Conservation (phyloP, 2,797 vertebrate species). For the Urophycis tenuis region DNA sequence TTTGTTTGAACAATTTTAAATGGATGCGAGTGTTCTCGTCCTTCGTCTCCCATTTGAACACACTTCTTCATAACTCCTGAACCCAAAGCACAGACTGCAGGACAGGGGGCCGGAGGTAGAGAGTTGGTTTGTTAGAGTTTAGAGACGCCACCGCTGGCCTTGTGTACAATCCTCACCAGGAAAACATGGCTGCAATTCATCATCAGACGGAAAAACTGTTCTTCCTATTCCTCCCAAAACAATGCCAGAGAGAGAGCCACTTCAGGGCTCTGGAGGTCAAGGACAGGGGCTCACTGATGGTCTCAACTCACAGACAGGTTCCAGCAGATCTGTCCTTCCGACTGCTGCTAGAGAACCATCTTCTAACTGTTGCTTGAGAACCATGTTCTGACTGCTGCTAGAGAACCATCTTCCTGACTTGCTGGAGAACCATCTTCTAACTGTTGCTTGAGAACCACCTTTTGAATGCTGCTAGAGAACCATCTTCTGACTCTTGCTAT, state of each 20-base stretch:
- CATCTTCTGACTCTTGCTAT: no score
- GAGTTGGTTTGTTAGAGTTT: not conserved
- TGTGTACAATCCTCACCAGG: not conserved
- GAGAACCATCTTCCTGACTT: no score
- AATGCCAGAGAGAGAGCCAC: not conserved
- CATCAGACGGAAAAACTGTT: not conserved
- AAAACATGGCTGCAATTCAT: not conserved
- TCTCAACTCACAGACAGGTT: not conserved
- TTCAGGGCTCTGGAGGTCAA: not conserved
- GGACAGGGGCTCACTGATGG: not conserved
- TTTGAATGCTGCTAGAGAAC: no score
- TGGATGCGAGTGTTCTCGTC: slow-evolving; percentile 15
- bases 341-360: not conserved
- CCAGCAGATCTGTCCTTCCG: not conserved
- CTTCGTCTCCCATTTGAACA: not conserved
- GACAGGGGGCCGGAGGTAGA: not conserved
- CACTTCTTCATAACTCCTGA: not conserved
- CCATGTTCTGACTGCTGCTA: not conserved
- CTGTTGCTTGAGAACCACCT: no score
- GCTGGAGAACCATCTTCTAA: no score
- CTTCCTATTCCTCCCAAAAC: slow-evolving; percentile 2
- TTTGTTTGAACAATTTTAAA: slow-evolving; percentile 11
- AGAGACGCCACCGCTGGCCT: not conserved
- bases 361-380: no score
- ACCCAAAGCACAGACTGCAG: not conserved